phyloP scores from a whole-genome alignment of 2,113 vertebrate genomes.

The Girardinichthys multiradiatus region DNA sequence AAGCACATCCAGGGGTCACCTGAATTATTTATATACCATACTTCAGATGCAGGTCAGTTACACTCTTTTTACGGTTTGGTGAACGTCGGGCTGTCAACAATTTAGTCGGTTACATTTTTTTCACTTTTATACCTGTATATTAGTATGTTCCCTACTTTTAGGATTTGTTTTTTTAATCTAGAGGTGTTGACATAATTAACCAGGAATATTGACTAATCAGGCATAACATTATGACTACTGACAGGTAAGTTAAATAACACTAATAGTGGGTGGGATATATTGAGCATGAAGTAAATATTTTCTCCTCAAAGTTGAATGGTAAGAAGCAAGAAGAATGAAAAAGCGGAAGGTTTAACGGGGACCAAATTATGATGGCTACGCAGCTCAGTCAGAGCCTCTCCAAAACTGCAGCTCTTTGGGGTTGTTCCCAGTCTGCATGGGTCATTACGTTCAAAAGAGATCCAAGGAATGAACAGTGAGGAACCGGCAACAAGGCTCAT shows the following conservation, averaged over 20 bases:
- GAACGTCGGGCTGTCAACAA: slow-evolving; percentile 13
- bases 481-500: too few species aligned
- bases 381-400: neutral
- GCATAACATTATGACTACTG: too few species aligned
- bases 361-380: too few species aligned
- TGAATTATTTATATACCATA: slow-evolving; percentile 66
- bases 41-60: slow-evolving; percentile 53
- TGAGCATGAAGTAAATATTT: neutral
- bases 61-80: slow-evolving; percentile 41
- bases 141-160: neutral
- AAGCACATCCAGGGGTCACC: slow-evolving; percentile 47
- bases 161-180: slow-evolving; percentile 32
- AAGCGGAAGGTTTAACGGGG: too few species aligned
- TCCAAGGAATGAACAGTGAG: too few species aligned
- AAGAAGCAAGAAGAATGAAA: too few species aligned
- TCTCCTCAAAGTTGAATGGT: too few species aligned
- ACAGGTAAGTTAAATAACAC: neutral
- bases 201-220: slow-evolving; percentile 32
- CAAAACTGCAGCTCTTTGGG: neutral
- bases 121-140: slow-evolving; percentile 2
- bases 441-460: neutral
- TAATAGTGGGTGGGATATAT: too few species aligned
- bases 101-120: slow-evolving; percentile 12
- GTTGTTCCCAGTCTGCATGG: neutral
- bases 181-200: slow-evolving; percentile 43